Evolutionary conservation across 2,113 vertebrate species (phyloP), one percentile per base, ranked within the genome.

Genomic region (Xerus inauris): DNA sequence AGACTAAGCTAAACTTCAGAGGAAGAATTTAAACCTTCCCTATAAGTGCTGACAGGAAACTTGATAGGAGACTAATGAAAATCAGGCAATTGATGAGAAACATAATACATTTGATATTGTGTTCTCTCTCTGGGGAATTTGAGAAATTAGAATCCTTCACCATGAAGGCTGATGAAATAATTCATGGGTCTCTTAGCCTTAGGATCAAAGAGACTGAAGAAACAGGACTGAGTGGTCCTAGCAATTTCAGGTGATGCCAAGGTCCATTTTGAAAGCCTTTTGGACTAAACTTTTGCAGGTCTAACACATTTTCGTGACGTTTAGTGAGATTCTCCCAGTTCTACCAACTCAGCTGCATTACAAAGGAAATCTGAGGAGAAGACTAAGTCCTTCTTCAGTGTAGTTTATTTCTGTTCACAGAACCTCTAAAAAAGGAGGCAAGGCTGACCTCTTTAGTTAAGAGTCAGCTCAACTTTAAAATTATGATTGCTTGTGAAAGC

Each of bases 401-500:
- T 62, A 49, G 92, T 95, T 98, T 97, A 97, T 97, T 97, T 98
- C 96, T 96, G 94, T 95, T 87, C 92, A 71, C 59, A 89, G 76
- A 94, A 97, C 88, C 87, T 95, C 90, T 54, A 51, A 95, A 96
- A 96, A 91, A 97, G 72, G 92, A 96, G 92, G 88, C 82, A 57
- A 91, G 71, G 71, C 67, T 97, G 96, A 97, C 96, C 97, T 96
- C 95, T 95, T 57, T 79, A 96, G 97, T 95, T 95, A 96, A 95
- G 94, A 97, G 97, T 97, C 96, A 97, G 90, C 72, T 97, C 87
- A 86, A 96, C 94, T 98, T 98, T 97, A 97, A 97, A 98, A 97
- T 98, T 97, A 97, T 94, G 97, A 97, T 97, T 94, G 76, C 94
- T 92, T 97, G 96, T 97, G 97, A 97, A 98, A 96, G 81, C 96